A percentile compares a stretch with the other conserved stretches of the same genome.
phyloP scores from a whole-genome alignment of 2,113 vertebrate genomes.

The Pan troglodytes region DNA sequence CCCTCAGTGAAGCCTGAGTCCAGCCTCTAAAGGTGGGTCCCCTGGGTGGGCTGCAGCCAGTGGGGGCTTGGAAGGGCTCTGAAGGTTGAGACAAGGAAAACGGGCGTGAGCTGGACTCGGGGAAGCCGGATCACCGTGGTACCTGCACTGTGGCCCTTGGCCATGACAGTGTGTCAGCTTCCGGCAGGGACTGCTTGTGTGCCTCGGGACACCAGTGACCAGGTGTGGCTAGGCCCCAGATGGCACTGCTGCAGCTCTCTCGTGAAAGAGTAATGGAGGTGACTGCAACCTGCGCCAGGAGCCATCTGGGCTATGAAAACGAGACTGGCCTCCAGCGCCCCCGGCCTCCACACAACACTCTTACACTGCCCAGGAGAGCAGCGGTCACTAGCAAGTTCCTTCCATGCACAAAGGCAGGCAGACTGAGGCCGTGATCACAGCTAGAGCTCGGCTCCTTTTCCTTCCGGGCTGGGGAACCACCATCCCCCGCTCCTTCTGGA shows the following conservation, averaged over 20 bases:
- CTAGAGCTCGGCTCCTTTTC: no score
- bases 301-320: rapidly evolving
- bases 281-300: rapidly evolving
- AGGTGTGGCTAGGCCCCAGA: rapidly evolving
- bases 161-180: rapidly evolving
- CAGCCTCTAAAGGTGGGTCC: neutral
- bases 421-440: no score
- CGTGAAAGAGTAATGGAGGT: rapidly evolving
- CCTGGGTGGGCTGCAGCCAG: neutral
- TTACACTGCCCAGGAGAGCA: no score
- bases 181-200: rapidly evolving
- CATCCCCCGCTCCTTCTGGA: no score
- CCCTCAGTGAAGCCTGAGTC: rapidly evolving
- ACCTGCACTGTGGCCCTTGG: neutral
- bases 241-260: neutral
- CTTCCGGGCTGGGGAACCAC: no score
- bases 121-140: rapidly evolving
- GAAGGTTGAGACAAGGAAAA: no score
- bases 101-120: rapidly evolving
- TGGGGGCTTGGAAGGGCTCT: neutral
- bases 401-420: neutral
- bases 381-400: neutral
- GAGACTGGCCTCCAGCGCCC: neutral
- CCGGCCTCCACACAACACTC: no score
- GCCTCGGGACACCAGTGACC: neutral